Conservation (phyloP, 2,888 invertebrate species). For the Frankliniella intonsa region DNA sequence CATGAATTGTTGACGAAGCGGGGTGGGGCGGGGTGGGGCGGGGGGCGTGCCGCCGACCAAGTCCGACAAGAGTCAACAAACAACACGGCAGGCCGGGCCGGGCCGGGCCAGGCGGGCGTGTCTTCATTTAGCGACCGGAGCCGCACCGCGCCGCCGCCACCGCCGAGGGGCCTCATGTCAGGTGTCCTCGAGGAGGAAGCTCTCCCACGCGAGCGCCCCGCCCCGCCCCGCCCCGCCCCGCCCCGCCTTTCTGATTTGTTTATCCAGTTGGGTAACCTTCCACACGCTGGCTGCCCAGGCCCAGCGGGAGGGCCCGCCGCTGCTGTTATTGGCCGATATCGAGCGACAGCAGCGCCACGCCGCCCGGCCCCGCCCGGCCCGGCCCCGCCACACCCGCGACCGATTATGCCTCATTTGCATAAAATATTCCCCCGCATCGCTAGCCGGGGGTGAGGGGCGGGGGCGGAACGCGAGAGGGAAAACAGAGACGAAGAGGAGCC, state of each 20-base stretch:
- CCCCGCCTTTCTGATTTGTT: too few species aligned
- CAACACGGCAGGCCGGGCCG: too few species aligned
- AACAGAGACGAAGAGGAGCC: too few species aligned
- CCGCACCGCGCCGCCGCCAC: too few species aligned
- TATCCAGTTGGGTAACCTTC: background rate
- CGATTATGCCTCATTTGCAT: conserved; percentile 12
- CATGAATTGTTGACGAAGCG: conserved; percentile 1
- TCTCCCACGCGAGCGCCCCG: too few species aligned
- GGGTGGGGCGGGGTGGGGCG: background rate
- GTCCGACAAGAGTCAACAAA: background rate
- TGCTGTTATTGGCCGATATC: background rate
- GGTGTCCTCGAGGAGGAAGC: background rate
- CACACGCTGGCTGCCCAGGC: background rate
- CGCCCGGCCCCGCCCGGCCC: background rate
- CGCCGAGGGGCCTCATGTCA: background rate
- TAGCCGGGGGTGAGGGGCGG: background rate
- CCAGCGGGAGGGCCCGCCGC: too few species aligned
- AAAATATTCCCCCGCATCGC: background rate
- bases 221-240: too few species aligned
- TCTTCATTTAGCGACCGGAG: background rate
- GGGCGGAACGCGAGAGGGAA: too few species aligned
- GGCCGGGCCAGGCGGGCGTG: too few species aligned
- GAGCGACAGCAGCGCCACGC: background rate
- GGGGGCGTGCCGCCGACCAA: background rate
- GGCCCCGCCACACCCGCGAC: background rate